Percentiles rank a stretch among this genome's conserved stretches.
These are phyloP conservation scores for Hypercompe scribonia DNA, from an alignment of 2,888 invertebrate species.

Conservation along the genomic window DNA sequence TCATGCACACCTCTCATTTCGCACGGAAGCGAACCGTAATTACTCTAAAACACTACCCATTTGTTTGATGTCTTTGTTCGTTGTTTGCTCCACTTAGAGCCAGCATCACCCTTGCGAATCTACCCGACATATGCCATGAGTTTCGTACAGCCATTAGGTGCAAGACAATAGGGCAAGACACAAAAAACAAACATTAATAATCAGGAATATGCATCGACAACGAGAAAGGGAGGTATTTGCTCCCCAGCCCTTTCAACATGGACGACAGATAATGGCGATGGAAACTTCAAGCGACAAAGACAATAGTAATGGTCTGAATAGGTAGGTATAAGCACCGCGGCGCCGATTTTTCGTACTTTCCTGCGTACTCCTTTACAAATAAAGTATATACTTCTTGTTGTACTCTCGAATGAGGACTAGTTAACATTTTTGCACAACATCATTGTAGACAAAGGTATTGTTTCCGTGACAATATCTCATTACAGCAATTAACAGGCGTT, in stretches of 20 bases:
- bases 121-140: conserved; percentile 80
- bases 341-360: conserved; percentile 54
- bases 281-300: conserved; percentile 73
- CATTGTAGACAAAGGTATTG: conserved; percentile 26
- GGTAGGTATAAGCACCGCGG: conserved; percentile 55
- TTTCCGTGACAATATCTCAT: conserved; percentile 37
- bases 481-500: conserved; percentile 36
- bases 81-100: conserved; percentile 85
- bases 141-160: conserved; percentile 79
- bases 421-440: conserved; percentile 42
- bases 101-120: conserved; percentile 82
- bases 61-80: conserved; percentile 87
- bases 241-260: conserved; percentile 68
- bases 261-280: conserved; percentile 72
- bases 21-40: conserved; percentile 84
- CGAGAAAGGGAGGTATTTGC: conserved; percentile 65
- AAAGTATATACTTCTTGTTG: conserved; percentile 27
- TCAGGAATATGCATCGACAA: conserved; percentile 84
- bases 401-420: conserved; percentile 33
- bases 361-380: conserved; percentile 32
- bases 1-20: conserved; percentile 81
- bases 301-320: conserved; percentile 68
- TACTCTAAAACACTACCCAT: conserved; percentile 87
- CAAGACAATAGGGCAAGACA: conserved; percentile 80
- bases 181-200: conserved; percentile 86